Base-by-base conservation (phyloP, 1,140 invertebrate genomes). In the Drosophila ambigua region DNA sequence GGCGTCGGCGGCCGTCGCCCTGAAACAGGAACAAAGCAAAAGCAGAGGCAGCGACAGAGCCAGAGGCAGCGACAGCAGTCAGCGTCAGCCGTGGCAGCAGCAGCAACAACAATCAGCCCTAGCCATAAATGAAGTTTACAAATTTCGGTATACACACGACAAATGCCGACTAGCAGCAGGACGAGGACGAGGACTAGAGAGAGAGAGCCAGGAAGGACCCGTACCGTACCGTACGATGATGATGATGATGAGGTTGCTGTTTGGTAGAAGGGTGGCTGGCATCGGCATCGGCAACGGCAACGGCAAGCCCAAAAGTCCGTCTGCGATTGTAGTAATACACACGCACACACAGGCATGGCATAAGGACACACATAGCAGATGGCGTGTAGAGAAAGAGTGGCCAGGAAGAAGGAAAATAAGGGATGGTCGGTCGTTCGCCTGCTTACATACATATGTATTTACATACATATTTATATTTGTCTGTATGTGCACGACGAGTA, bases 81-180 rank as follows among this genome's bases (percentile, higher is more conserved):
- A 49, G 48, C 75, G 45, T 60, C 15, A 39, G 26, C 50, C 51
- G 28, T 45, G 28, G 39, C 61, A 44, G 15, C 66, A 72, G 41
- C 72, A 82, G 72, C 83, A 88, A 88, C 79, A 87, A 76, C 76
- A 83, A 83, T 78, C 76, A 72, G 77, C 82, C 61, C 65, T 59
- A 69, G 81, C 69, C 74, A 78, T 78, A 88, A 85, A 87, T 88
- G 83, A 88, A 88, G 78, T 85, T 87, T 78, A 78, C 83, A 78
- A 88, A 85, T 87, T 87, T 88, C 79, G 76, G 79, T 88, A 88
- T 88, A 88, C 83, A 88, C 83, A 88, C 83, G 66, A 88, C 71
- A 83, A 83, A 72, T 41, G 76, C 80, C 80, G 80, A 83, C 78
- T 69, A 71, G 52, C 65, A 39, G 51, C 53, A 83, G 69, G 58